A percentile compares a stretch with the other conserved stretches of the same genome.
These are phyloP conservation scores for Dallia pectoralis DNA, from an alignment of 2,797 vertebrate species.

Conservation along the genomic window DNA sequence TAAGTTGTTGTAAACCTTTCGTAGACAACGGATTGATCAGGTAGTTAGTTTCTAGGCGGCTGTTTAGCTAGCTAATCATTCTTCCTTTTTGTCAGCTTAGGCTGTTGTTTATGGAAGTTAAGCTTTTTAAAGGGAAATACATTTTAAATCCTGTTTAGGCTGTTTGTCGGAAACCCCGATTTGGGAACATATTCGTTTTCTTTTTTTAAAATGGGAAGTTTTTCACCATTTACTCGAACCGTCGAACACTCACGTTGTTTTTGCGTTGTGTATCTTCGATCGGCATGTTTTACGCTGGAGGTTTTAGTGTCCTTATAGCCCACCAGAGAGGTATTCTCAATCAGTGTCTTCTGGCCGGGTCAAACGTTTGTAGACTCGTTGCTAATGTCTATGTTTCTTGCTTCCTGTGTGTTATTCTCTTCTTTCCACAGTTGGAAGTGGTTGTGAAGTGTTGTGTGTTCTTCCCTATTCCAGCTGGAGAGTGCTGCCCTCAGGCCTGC, in stretches of 20 bases:
- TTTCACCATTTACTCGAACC: too few relatives aligned
- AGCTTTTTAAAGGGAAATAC: too few relatives aligned
- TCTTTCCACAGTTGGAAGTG: neutral
- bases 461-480: neutral
- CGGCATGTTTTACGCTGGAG: neutral
- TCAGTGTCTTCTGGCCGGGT: neutral
- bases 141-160: too few relatives aligned
- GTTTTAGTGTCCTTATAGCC: neutral
- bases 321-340: neutral
- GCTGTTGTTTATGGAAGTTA: too few relatives aligned
- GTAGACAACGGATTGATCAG: too few relatives aligned
- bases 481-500: neutral
- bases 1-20: too few relatives aligned
- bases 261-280: neutral
- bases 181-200: too few relatives aligned
- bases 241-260: too few relatives aligned
- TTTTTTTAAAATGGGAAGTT: too few relatives aligned
- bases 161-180: neutral
- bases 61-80: too few relatives aligned
- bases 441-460: neutral
- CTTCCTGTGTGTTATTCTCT: neutral
- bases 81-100: too few relatives aligned
- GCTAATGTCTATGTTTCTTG: neutral
- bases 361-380: neutral
- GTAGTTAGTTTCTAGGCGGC: too few relatives aligned